Evolutionary conservation across 2,888 invertebrate species (phyloP).

Genomic region (Ditula angustiorana): DNA sequence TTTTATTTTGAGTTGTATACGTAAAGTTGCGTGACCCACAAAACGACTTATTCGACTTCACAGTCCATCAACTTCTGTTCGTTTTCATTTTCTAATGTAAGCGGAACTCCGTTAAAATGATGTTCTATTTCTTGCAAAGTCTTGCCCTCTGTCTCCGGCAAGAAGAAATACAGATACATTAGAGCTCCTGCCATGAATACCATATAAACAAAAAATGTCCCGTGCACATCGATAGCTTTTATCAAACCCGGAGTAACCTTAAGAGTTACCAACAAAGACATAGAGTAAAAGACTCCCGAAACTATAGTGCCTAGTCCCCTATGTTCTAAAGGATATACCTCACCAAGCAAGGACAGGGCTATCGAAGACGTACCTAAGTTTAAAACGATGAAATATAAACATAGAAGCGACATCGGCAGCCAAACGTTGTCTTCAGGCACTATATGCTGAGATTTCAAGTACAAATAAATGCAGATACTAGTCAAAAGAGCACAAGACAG

Average conservation of each 20-base stretch:
- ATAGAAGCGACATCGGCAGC: constrained; percentile 58
- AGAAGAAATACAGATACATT: constrained; percentile 48
- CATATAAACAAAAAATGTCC: constrained; percentile 52
- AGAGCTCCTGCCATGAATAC: constrained; percentile 44
- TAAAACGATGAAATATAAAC: constrained; percentile 59
- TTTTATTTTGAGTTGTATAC: too few species aligned
- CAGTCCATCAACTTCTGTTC: constrained; percentile 5
- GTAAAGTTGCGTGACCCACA: too few species aligned
- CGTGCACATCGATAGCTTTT: constrained; percentile 49
- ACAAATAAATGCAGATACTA: constrained; percentile 56
- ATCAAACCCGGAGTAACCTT: constrained; percentile 61
- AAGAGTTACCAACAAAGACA: constrained; percentile 54
- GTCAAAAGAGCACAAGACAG: constrained; percentile 53
- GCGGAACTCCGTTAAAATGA: constrained; percentile 46
- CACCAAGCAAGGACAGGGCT: constrained; percentile 65
- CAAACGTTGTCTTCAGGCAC: constrained; percentile 52
- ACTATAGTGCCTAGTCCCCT: constrained; percentile 59
- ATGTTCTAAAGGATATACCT: constrained; percentile 66
- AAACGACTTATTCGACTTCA: too few species aligned
- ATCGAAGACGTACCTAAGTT: constrained; percentile 71
- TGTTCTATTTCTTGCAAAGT: constrained; percentile 60
- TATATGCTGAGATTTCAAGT: constrained; percentile 48
- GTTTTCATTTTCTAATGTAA: constrained; percentile 4
- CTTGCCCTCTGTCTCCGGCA: constrained; percentile 60
- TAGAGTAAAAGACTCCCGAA: constrained; percentile 54